These are phyloP conservation scores for Drosophila prolongata DNA, from an alignment of 2,888 invertebrate species.

Conservation along the genomic window DNA sequence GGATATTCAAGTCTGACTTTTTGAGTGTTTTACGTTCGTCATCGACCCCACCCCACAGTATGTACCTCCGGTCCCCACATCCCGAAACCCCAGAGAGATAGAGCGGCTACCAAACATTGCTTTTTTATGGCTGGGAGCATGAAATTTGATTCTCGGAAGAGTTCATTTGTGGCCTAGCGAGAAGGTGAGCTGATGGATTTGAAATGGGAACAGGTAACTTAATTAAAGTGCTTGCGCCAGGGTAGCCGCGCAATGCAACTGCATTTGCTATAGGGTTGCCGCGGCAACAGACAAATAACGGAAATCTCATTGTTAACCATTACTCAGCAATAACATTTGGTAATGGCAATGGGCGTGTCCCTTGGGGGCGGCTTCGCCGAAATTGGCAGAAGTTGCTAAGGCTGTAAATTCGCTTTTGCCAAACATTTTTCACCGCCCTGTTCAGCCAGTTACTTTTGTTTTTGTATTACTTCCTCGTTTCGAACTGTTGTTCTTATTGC, in stretches of 20 bases:
- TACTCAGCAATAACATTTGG: slow-evolving; percentile 66
- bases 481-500: slow-evolving; percentile 31
- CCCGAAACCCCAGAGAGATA: slow-evolving; percentile 7
- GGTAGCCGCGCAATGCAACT: slow-evolving; percentile 9
- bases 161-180: slow-evolving; percentile 65
- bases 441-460: slow-evolving; percentile 20
- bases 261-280: slow-evolving; percentile 17
- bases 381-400: slow-evolving; percentile 5
- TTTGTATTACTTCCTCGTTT: slow-evolving; percentile 38
- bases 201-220: slow-evolving; percentile 48
- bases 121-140: slow-evolving; percentile 51
- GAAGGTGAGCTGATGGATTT: slow-evolving; percentile 64
- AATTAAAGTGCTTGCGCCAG: slow-evolving; percentile 37
- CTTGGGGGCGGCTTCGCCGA: slow-evolving; percentile 19
- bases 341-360: slow-evolving; percentile 59
- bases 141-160: slow-evolving; percentile 79
- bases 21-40: slow-evolving; percentile 57
- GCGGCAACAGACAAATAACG: slow-evolving; percentile 22
- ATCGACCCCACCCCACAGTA: slow-evolving; percentile 31
- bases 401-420: slow-evolving; percentile 67
- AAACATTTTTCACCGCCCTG: slow-evolving; percentile 61
- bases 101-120: slow-evolving; percentile 55
- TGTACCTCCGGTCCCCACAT: neutral
- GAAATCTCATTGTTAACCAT: slow-evolving; percentile 46
- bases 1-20: slow-evolving; percentile 26